Evolutionary conservation across 2,113 vertebrate genomes (phyloP), one percentile per base, ranked within the genome.

Genomic region (Chinchilla lanigera): DNA sequence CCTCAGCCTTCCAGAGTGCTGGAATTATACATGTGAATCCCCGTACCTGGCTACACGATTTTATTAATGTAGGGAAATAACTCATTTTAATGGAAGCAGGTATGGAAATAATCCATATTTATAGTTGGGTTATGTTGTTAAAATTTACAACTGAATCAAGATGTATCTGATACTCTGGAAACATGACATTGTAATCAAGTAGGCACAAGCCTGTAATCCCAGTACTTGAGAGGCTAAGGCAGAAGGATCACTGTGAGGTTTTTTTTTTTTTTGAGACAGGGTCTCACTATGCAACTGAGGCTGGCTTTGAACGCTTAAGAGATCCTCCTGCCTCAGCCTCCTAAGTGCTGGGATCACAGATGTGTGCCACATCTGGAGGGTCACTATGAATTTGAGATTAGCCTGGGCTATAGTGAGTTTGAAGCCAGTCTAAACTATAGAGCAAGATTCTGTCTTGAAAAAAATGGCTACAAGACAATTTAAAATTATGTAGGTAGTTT

Each of bases 161-260:
- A 85, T 52, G n/a, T 89, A 93, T 75, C 52, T 96, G 35, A 90
- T 33, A 92, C n/a, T 94, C 83, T 90, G 77, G 41, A n/a, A 86
- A 77, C 7, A 77, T 82, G 52, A 87, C 8, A 82, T 3, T 86
- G 35, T 71, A 93, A 83, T 52, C 61, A 96, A 65, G 54, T 93
- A 78, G 71, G 38, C 4, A 44, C 11, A 26, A 13, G 38, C 38
- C 71, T 47, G 41, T 75, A 47, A 28, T 47, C 5, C 24, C 26
- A 47, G 24, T 47, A 75, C 41, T 75, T 5, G 6, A 24, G 41
- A 22, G 41, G 26, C 73, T 75, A 24, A 44, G 24, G 12, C 24
- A 10, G 41, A 35, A n/a, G 7, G 7, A 19, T 38, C 3, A 19
- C 35, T 69, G 65, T 69, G 65, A 69, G 35, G 58, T 26, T 60